Base-by-base conservation (phyloP, 2,797 vertebrate species). In the Thripadectes ignobilis region DNA sequence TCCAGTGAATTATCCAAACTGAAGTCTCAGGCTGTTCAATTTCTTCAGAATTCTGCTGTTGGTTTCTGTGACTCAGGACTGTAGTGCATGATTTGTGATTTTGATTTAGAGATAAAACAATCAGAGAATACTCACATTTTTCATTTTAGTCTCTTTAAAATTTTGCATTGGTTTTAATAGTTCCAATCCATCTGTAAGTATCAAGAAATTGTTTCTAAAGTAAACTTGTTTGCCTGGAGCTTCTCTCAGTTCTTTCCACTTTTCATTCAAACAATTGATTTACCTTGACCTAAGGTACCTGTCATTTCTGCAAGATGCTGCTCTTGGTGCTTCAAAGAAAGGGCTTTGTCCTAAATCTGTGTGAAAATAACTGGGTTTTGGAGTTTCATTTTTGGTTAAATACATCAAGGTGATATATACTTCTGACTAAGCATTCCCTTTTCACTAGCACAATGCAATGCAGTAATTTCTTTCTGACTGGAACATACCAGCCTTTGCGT, bases 181-280 rank as follows among this genome's bases (percentile, higher is more conserved):
- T 32, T 32, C 6, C 2, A 78, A 55, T 78, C 55, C 9, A 27
- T 69, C 63, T 73, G 20, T 69, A 41, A 89, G 43, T 21, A 77
- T 45, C 14, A 39, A 57, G 34, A 86, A 89, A 91, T 34, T 36
- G 52, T 59, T 92, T 95, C 62, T 59, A 68, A 91, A 91, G 32
- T 61, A 84, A 83, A 81, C 27, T 69, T 45, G 6, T 81, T 97
- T 94, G 69, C 58, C 66, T 52, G 48, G 29, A 89, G 57, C 72
- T 88, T 91, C 41, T 85, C 41, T 78, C 34, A 49, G 34, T 77
- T 81, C 75, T 85, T 91, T 85, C 57, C 21, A n/a, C 51, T 92
- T 95, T 39, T 49, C 27, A 46, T 95, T 92, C 86, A 58, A 79
- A 58, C 24, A 69, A 81, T 94, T 82, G 91, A 62, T 94, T 96